Evolutionary conservation across 2,888 invertebrate genomes (phyloP).

Genomic region (Lepidochrysops patricia): DNA sequence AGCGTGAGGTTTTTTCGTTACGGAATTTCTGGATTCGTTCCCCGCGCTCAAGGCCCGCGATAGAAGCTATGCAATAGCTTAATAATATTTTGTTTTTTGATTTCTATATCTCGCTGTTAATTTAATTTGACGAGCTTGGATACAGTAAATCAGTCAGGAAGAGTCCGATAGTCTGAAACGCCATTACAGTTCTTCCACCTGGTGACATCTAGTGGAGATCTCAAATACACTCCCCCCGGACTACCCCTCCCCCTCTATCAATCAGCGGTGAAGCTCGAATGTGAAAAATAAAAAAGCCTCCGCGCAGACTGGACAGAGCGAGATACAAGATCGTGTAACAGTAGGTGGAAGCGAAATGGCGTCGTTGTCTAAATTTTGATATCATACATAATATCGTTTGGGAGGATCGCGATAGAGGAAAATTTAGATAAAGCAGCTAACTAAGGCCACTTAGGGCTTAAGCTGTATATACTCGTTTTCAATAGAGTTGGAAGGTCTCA

Average conservation of each 20-base stretch:
- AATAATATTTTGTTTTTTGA: too few relatives aligned
- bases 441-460: neutral
- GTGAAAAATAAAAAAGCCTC: slow-evolving; percentile 44
- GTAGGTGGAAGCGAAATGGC: slow-evolving; percentile 25
- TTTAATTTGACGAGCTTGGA: too few relatives aligned
- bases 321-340: slow-evolving; percentile 29
- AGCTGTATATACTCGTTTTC: too few relatives aligned
- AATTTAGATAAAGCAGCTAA: slow-evolving; percentile 24
- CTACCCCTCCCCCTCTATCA: slow-evolving; percentile 30
- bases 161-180: neutral
- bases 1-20: too few relatives aligned
- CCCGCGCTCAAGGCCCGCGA: too few relatives aligned
- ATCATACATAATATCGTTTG: slow-evolving; percentile 61
- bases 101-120: too few relatives aligned
- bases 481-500: too few relatives aligned
- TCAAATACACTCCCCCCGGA: neutral
- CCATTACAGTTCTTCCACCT: neutral
- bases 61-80: too few relatives aligned
- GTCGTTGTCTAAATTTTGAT: slow-evolving; percentile 59
- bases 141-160: too few relatives aligned
- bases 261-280: slow-evolving; percentile 47
- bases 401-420: slow-evolving; percentile 35
- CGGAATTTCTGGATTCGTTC: too few relatives aligned
- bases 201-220: slow-evolving; percentile 19
- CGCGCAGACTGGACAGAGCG: slow-evolving; percentile 30